These are phyloP conservation scores for Odontomachus brunneus DNA, from an alignment of 1,140 invertebrate species.

Conservation along the genomic window DNA sequence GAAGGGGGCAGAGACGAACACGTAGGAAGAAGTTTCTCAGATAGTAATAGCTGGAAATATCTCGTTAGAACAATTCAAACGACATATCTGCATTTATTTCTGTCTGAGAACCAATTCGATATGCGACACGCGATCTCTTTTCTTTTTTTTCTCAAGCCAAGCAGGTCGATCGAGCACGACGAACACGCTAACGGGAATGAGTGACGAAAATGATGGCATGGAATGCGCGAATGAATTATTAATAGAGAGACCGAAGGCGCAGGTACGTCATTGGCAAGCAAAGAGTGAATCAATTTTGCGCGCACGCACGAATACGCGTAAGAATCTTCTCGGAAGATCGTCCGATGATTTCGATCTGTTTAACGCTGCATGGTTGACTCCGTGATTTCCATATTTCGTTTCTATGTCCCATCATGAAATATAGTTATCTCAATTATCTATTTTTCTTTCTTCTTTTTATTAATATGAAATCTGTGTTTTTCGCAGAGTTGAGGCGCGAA, in stretches of 20 bases:
- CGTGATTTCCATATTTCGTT: not conserved
- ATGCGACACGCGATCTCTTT: not conserved
- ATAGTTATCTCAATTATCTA: not conserved
- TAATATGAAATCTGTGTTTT: not conserved
- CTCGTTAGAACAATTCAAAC: no score
- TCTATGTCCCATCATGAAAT: no score
- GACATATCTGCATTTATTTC: no score
- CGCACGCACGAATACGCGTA: conserved; percentile 1
- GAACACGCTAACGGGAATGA: conserved; percentile 29
- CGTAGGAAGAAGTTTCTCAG: no score
- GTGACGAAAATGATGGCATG: conserved; percentile 63
- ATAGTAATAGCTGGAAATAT: no score
- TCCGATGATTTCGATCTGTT: not conserved
- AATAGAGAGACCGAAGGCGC: conserved; percentile 63
- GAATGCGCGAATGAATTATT: conserved; percentile 76
- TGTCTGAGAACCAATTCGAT: not conserved
- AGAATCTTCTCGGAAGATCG: conserved; percentile 13
- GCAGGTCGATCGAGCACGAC: not conserved
- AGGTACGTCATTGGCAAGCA: conserved; percentile 22
- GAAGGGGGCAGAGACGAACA: not conserved
- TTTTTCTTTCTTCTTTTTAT: not conserved
- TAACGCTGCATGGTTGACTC: not conserved
- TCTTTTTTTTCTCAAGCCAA: not conserved
- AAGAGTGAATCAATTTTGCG: conserved; percentile 60
- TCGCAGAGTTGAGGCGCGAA: not conserved